Percentiles rank a stretch among this genome's conserved stretches.
Conservation (phyloP, 1,140 invertebrate genomes). For the Bombus difficillimus region DNA sequence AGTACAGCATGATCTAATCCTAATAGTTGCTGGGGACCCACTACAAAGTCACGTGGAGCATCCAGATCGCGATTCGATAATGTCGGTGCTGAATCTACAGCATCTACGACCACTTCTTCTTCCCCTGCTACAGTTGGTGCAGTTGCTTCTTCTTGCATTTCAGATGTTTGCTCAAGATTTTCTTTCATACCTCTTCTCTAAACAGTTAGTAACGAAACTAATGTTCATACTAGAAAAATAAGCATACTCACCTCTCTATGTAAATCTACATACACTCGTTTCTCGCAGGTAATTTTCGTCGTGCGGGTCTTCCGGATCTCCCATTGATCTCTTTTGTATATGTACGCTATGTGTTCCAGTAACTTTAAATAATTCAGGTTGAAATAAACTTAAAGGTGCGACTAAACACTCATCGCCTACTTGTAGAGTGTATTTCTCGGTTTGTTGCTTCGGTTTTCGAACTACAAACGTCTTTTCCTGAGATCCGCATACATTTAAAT, state of each 20-base stretch:
- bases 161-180: slow-evolving; percentile 83
- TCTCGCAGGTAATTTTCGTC: slow-evolving; percentile 96
- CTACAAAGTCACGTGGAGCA: slow-evolving; percentile 84
- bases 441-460: slow-evolving; percentile 88
- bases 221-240: neutral
- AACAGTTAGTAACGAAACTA: slow-evolving; percentile 39
- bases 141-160: slow-evolving; percentile 78
- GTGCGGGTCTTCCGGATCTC: slow-evolving; percentile 96
- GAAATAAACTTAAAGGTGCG: slow-evolving; percentile 93
- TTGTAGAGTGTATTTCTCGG: slow-evolving; percentile 89
- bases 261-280: slow-evolving; percentile 88
- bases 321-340: slow-evolving; percentile 88
- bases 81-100: slow-evolving; percentile 85
- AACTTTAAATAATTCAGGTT: slow-evolving; percentile 93
- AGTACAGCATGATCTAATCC: slow-evolving; percentile 95
- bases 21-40: slow-evolving; percentile 90
- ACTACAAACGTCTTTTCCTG: slow-evolving; percentile 91
- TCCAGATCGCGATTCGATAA: slow-evolving; percentile 80
- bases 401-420: slow-evolving; percentile 97
- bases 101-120: slow-evolving; percentile 92
- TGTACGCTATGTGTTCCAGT: slow-evolving; percentile 89
- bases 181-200: slow-evolving; percentile 86
- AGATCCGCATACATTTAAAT: slow-evolving; percentile 93
- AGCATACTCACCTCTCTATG: neutral
- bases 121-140: slow-evolving; percentile 83